Percentiles rank a stretch among this genome's conserved stretches.
Conservation (phyloP, 2,888 invertebrate species). For the Macrophya alboannulata region DNA sequence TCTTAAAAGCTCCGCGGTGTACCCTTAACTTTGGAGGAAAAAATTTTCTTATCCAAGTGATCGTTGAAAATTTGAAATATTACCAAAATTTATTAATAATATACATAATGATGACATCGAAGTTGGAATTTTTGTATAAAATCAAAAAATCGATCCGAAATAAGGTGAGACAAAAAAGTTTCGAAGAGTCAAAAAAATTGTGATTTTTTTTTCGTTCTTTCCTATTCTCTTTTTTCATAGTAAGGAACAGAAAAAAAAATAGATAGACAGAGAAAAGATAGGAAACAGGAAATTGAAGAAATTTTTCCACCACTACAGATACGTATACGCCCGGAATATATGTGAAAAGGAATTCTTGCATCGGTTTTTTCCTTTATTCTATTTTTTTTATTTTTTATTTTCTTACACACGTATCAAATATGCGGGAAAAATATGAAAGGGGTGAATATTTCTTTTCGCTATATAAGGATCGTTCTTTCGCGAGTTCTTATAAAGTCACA, state of each 20-base stretch:
- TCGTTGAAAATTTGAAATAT: too few relatives aligned
- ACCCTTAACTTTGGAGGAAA: background rate
- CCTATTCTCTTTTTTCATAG: background rate
- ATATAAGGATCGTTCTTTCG: background rate
- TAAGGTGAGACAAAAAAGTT: background rate
- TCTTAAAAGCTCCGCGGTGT: background rate
- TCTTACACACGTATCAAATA: background rate
- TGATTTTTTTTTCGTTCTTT: background rate
- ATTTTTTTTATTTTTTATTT: background rate
- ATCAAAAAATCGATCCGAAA: too few relatives aligned
- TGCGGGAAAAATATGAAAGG: background rate
- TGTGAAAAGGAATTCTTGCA: background rate
- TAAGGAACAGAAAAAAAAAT: background rate
- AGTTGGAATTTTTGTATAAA: too few relatives aligned
- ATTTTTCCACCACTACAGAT: background rate
- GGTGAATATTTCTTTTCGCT: slow-evolving; percentile 9
- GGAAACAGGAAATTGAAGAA: background rate
- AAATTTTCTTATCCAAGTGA: background rate
- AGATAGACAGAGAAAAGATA: background rate
- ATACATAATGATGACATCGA: too few relatives aligned
- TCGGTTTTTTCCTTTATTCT: too few relatives aligned
- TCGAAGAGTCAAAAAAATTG: background rate
- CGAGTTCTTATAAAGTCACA: background rate
- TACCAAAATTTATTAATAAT: too few relatives aligned
- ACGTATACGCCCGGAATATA: background rate